These are phyloP conservation scores for Xenopus petersii DNA, from an alignment of 2,797 vertebrate species.

Conservation along the genomic window DNA sequence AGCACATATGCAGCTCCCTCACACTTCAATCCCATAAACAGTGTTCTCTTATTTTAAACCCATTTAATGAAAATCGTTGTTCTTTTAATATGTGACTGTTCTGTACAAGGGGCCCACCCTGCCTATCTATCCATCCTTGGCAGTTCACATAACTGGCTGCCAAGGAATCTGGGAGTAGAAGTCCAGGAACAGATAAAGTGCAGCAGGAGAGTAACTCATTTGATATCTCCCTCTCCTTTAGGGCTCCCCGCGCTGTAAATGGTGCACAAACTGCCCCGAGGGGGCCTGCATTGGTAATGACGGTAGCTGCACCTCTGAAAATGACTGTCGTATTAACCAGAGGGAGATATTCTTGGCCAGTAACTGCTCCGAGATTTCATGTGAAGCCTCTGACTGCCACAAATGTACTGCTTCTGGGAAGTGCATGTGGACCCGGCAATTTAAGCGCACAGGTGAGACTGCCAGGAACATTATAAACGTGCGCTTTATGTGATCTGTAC, in stretches of 20 bases:
- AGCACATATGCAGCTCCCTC: too few relatives aligned
- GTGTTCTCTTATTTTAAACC: too few relatives aligned
- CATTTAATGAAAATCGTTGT: too few relatives aligned
- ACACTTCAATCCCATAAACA: too few relatives aligned
- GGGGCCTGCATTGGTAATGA: constrained; percentile 85
- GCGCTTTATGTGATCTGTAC: neutral
- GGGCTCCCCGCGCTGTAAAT: constrained; percentile 80
- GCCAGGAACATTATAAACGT: neutral
- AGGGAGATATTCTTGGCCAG: constrained; percentile 87
- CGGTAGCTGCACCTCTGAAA: constrained; percentile 85
- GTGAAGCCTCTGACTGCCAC: constrained; percentile 87
- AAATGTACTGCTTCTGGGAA: constrained; percentile 88
- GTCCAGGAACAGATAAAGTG: too few relatives aligned
- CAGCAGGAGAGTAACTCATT: too few relatives aligned
- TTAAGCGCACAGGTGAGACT: constrained; percentile 83
- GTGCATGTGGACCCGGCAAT: constrained; percentile 94
- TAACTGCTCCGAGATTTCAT: constrained; percentile 88
- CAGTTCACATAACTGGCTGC: too few relatives aligned
- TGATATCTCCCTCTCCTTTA: constrained; percentile 53
- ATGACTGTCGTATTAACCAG: constrained; percentile 92
- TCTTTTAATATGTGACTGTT: too few relatives aligned
- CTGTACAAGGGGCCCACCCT: too few relatives aligned
- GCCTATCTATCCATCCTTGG: too few relatives aligned
- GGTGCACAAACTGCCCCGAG: constrained; percentile 93
- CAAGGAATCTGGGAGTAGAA: too few relatives aligned